Percentiles rank a stretch among this genome's conserved stretches.
Conservation (phyloP, 2,888 invertebrate species). For the Seira ritae region DNA sequence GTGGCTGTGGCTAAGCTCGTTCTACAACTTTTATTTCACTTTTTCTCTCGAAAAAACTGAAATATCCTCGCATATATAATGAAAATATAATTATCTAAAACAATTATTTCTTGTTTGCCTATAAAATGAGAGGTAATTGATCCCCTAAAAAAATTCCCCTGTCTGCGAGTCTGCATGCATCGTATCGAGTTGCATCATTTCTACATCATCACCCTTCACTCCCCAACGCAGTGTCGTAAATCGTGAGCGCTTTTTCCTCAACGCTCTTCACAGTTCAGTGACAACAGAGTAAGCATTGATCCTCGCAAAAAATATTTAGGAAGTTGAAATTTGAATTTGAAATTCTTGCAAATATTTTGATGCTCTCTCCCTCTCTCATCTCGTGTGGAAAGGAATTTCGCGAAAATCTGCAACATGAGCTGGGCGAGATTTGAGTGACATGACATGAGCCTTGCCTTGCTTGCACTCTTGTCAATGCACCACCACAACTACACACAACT, state of each 20-base stretch:
- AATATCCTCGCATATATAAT: constrained; percentile 11
- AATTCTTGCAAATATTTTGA: neutral
- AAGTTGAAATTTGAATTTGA: neutral
- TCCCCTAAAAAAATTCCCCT: too few relatives aligned
- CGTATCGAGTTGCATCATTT: constrained; percentile 10
- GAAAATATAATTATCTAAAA: constrained; percentile 2
- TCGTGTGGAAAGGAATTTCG: neutral
- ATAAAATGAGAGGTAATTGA: constrained; percentile 16
- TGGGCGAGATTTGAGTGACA: constrained; percentile 2
- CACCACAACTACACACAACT: neutral
- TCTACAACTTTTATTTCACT: constrained; percentile 42
- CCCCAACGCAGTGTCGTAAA: constrained; percentile 1
- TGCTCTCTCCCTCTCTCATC: constrained; percentile 17
- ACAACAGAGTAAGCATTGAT: too few relatives aligned
- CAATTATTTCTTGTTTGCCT: constrained; percentile 2
- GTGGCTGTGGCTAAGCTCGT: constrained; percentile 46
- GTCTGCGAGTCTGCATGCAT: neutral
- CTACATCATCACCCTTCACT: neutral
- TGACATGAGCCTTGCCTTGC: constrained; percentile 4
- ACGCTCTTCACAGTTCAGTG: neutral
- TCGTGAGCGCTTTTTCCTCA: neutral
- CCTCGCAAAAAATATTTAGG: constrained; percentile 2
- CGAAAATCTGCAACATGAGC: neutral
- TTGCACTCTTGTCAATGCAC: neutral
- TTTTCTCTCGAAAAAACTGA: constrained; percentile 15